Evolutionary conservation across 64 coral and sea anemone genomes (phyloP), one percentile per base, ranked within the genome.

Genomic region (Montipora capricornis): DNA sequence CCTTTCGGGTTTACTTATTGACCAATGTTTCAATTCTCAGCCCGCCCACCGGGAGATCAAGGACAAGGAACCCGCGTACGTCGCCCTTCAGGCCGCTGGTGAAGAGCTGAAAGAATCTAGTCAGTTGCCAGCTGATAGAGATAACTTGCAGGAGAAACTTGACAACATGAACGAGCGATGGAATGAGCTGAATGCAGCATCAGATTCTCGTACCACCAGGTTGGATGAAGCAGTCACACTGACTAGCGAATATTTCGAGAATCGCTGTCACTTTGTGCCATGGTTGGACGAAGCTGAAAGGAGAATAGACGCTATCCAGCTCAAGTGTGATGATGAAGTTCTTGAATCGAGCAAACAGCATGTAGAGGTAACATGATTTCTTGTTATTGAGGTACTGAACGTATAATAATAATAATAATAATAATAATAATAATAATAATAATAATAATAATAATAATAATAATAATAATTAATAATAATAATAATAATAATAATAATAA

Each of bases 141-240:
- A 94, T 19, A 94, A 89, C n/a, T 8, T 99, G 37, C 73, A 96
- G 26, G 83, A 96, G 68, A 99, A 96, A 94, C 76, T 96, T 1
- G 91, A 94, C 47, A 87, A 99, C 51, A 79, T 91, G 67, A 73
- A 51, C 2, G 82, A 90, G 60, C 91, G 95, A 68, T 99, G 97
- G 97, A 80, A 61, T 68, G 89, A 89, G 22, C 79, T 99, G 13
- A 97, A 97, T 24, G 52, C 78, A 0, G 74, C 80, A 37, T 88
- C 83, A 44, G 80, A 81, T 67, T 77, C 76, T 3, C 89, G 95
- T 0, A 75, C 87, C 10, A 17, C 67, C 47, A 81, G 80, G 1
- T 44, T 97, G 13, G 93, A 97, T 58, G 79, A 94, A 82, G 95
- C 95, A 49, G 89, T 97, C 14, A 73, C 76, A 59, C 70, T 89